Conservation (phyloP, 2,113 vertebrate species). For the Pipa parva region DNA sequence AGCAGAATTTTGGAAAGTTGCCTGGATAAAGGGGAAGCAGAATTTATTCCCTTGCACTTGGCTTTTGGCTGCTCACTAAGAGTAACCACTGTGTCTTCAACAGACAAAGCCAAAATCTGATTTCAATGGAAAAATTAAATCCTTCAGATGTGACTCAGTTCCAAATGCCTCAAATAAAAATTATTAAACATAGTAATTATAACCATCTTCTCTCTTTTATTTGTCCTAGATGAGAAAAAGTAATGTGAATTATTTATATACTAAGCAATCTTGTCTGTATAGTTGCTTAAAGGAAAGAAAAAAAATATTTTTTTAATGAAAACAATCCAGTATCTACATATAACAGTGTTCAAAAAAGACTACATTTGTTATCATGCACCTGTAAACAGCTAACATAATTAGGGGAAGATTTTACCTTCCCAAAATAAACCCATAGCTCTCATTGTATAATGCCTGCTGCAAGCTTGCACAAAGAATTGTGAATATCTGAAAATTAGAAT, state of each 20-base stretch:
- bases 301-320: too few species aligned
- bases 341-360: too few species aligned
- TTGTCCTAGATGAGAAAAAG: neutral
- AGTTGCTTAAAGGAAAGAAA: too few species aligned
- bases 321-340: too few species aligned
- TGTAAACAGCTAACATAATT: too few species aligned
- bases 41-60: slow-evolving; percentile 58
- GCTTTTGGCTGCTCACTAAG: slow-evolving; percentile 58
- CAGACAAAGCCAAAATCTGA: slow-evolving; percentile 54
- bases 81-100: slow-evolving; percentile 57
- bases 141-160: slow-evolving; percentile 46
- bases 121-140: slow-evolving; percentile 57
- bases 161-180: slow-evolving; percentile 52
- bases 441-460: too few species aligned
- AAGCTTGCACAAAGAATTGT: too few species aligned
- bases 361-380: too few species aligned
- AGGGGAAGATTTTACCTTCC: too few species aligned
- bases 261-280: neutral
- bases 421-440: too few species aligned
- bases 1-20: slow-evolving; percentile 50
- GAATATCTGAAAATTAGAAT: too few species aligned
- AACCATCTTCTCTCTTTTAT: slow-evolving; percentile 41
- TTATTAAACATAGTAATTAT: slow-evolving; percentile 53
- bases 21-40: slow-evolving; percentile 53
- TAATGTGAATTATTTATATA: neutral